Evolutionary conservation across 2,113 vertebrate genomes (phyloP).

Genomic region (Anolis carolinensis): DNA sequence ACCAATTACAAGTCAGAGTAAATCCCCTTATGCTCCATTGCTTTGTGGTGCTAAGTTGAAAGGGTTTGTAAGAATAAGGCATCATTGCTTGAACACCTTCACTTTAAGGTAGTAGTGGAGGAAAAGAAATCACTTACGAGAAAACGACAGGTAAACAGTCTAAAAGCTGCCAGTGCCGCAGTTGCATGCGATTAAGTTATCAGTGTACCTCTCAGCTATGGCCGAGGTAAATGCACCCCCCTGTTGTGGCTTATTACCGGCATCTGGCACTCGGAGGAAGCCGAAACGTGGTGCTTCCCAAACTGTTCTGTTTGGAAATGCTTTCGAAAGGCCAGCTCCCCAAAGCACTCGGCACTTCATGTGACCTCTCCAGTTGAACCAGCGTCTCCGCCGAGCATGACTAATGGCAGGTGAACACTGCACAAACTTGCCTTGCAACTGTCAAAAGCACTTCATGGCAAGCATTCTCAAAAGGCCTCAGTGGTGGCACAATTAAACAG

Average conservation of each 20-base stretch:
- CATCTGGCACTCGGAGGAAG: constrained; percentile 57
- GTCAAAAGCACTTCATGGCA: constrained; percentile 14
- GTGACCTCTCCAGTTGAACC: constrained; percentile 38
- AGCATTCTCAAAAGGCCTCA: not conserved
- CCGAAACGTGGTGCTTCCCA: constrained; percentile 42
- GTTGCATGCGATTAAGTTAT: constrained; percentile 59
- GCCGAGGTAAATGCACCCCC: constrained; percentile 66
- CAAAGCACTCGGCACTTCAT: not conserved
- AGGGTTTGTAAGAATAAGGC: constrained; percentile 39
- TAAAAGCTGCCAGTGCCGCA: constrained; percentile 61
- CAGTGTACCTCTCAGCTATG: constrained; percentile 44
- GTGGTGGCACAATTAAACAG: constrained; percentile 3
- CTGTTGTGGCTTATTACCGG: constrained; percentile 63
- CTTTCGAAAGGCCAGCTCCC: constrained; percentile 49
- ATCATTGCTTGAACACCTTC: constrained; percentile 51
- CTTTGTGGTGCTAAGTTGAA: constrained; percentile 26
- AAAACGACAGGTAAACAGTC: constrained; percentile 62
- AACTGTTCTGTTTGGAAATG: constrained; percentile 52
- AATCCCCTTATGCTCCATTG: not conserved
- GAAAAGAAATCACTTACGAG: not conserved
- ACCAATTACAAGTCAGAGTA: constrained; percentile 25
- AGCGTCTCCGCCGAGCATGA: constrained; percentile 28
- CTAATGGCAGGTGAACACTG: constrained; percentile 37
- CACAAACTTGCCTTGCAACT: constrained; percentile 27
- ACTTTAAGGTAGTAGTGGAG: not conserved